These are phyloP conservation scores for Watsonalla binaria DNA, from an alignment of 2,888 invertebrate genomes.

Conservation along the genomic window DNA sequence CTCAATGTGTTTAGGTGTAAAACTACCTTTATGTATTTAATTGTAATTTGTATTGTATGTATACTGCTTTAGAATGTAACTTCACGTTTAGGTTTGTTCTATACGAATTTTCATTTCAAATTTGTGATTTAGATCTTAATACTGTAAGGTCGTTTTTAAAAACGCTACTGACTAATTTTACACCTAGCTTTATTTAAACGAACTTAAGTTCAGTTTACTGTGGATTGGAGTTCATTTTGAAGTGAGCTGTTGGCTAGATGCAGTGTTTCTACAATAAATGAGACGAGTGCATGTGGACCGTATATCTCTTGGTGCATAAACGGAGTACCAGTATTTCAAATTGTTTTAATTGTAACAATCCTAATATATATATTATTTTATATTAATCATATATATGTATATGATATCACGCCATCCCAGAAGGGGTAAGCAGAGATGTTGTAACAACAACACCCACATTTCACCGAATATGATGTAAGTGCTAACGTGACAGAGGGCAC, in stretches of 20 bases:
- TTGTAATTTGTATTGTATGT: not conserved
- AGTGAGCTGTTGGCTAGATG: conserved; percentile 3
- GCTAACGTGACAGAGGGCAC: no score
- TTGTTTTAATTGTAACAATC: conserved; percentile 35
- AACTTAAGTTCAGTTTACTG: not conserved
- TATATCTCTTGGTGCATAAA: conserved; percentile 52
- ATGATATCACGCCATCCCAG: no score
- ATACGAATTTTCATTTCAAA: no score
- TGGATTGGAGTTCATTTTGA: conserved; percentile 8
- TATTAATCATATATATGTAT: no score
- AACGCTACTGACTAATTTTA: not conserved
- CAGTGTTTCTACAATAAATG: conserved; percentile 41
- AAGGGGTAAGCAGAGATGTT: no score
- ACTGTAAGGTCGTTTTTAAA: not conserved
- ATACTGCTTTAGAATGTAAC: not conserved
- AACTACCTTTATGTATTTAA: not conserved
- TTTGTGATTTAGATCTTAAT: not conserved
- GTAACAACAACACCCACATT: no score
- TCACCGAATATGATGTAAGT: no score
- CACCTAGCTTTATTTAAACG: not conserved
- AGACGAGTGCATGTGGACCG: conserved; percentile 35
- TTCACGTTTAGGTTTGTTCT: not conserved
- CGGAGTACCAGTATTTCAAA: conserved; percentile 39
- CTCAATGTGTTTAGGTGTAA: no score
- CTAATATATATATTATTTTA: no score